phyloP scores from a whole-genome alignment of 2,888 invertebrate genomes.

The Eilema depressum region DNA sequence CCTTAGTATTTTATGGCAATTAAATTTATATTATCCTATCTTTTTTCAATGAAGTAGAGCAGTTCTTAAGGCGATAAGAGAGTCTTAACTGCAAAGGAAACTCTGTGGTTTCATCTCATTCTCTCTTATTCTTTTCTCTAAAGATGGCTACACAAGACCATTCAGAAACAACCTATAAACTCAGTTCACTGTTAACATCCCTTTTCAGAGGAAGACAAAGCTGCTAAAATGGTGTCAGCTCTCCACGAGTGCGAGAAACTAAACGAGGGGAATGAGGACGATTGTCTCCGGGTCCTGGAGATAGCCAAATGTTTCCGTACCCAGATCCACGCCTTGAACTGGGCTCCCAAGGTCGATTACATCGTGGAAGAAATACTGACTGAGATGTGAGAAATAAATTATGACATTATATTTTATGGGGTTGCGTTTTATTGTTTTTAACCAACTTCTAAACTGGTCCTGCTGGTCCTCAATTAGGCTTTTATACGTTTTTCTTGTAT shows the following conservation, averaged over 20 bases:
- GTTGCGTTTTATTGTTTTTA: not conserved
- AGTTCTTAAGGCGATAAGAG: too few species aligned
- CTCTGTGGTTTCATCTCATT: too few species aligned
- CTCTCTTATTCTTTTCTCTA: too few species aligned
- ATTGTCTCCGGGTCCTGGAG: slow-evolving; percentile 67
- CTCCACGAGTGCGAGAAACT: slow-evolving; percentile 69
- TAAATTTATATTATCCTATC: too few species aligned
- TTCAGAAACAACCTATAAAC: not conserved
- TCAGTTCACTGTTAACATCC: not conserved
- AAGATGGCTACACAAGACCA: too few species aligned
- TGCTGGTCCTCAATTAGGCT: not conserved
- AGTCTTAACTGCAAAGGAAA: too few species aligned
- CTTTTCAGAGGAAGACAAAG: slow-evolving; percentile 63
- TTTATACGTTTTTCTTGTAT: not conserved
- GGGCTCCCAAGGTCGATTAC: slow-evolving; percentile 70
- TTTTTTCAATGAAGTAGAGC: too few species aligned
- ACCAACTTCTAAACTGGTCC: not conserved
- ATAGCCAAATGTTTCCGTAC: slow-evolving; percentile 73
- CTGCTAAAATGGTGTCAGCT: slow-evolving; percentile 59
- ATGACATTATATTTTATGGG: not conserved
- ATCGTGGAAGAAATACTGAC: slow-evolving; percentile 68
- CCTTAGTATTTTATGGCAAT: too few species aligned
- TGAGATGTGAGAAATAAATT: slow-evolving; percentile 57
- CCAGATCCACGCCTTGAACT: slow-evolving; percentile 65
- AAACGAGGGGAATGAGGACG: slow-evolving; percentile 55